phyloP scores from a whole-genome alignment of 64 coral and sea anemone genomes.

The Astreopora myriophthalma region DNA sequence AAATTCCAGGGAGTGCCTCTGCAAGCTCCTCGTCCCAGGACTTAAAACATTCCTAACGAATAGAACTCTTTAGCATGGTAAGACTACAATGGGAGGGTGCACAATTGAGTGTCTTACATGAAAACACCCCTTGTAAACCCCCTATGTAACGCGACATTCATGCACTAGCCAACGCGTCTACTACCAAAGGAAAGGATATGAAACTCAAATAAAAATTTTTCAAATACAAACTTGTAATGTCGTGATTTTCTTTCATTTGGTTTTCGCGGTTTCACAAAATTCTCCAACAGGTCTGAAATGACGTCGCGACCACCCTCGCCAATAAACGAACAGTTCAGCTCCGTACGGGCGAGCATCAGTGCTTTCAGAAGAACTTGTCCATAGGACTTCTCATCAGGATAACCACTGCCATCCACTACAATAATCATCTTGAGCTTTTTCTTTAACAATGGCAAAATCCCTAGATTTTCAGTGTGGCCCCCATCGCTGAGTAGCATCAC shows the following conservation, averaged over 20 bases:
- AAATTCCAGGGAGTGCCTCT: no score
- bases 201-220: neutral
- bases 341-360: neutral
- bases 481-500: slow-evolving; percentile 70
- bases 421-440: neutral
- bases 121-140: no score
- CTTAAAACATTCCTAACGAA: no score
- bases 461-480: slow-evolving; percentile 4
- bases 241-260: slow-evolving; percentile 28
- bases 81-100: no score
- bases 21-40: no score
- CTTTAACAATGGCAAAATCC: slow-evolving; percentile 22
- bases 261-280: slow-evolving; percentile 11
- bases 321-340: slow-evolving; percentile 24
- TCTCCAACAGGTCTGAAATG: neutral
- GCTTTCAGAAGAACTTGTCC: neutral
- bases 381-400: neutral
- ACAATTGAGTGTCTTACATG: no score
- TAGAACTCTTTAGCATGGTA: no score
- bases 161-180: no score
- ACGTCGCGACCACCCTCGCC: neutral
- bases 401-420: neutral
- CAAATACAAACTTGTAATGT: slow-evolving; percentile 27
- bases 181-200: neutral
- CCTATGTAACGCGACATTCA: neutral